A percentile compares a stretch with the other conserved stretches of the same genome.
Evolutionary conservation across 2,113 vertebrate genomes (phyloP).

Genomic region (Catharus fuscescens): DNA sequence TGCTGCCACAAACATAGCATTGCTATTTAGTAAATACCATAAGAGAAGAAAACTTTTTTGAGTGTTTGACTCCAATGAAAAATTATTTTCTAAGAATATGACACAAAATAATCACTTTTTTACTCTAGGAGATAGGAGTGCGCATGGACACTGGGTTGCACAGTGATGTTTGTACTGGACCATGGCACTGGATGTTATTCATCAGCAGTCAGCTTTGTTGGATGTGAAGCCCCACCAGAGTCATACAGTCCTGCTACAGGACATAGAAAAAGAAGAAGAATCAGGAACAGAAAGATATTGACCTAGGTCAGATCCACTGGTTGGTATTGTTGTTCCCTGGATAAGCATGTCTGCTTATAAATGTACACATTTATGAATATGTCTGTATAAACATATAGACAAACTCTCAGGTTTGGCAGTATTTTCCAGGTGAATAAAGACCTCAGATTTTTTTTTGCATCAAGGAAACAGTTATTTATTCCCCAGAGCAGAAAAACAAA

Average conservation of each 20-base stretch:
- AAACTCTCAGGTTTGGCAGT: background rate
- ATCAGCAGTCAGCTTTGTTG: background rate
- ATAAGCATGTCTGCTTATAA: background rate
- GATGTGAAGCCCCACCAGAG: background rate
- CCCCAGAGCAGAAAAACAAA: background rate
- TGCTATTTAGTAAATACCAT: background rate
- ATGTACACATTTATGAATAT: background rate
- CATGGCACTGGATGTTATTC: background rate
- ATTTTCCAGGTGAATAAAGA: background rate
- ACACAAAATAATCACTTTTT: background rate
- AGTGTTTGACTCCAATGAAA: background rate
- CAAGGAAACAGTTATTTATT: background rate
- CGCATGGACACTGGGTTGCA: background rate
- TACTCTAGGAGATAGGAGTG: background rate
- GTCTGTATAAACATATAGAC: background rate
- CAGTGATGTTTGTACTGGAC: background rate
- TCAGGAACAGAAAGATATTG: background rate
- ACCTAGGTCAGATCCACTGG: background rate
- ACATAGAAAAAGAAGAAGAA: background rate
- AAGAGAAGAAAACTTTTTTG: background rate
- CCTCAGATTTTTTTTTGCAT: background rate
- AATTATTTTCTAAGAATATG: background rate
- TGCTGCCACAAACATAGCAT: background rate
- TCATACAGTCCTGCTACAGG: accelerated
- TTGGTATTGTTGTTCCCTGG: background rate